These are phyloP conservation scores for Lasioglossum marginatum DNA, from an alignment of 2,888 invertebrate genomes.

Conservation along the genomic window DNA sequence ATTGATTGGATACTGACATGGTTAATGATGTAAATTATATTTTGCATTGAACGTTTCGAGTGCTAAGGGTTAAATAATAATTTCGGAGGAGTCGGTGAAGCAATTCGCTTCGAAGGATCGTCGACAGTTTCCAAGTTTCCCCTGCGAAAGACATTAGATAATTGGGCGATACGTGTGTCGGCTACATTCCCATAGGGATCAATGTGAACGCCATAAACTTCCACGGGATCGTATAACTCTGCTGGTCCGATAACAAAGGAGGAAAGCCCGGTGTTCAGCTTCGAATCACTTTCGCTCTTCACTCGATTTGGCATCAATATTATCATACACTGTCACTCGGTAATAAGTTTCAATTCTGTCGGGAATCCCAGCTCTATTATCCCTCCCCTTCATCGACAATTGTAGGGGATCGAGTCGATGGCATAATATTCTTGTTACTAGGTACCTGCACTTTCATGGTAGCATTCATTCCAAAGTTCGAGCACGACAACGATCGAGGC, in stretches of 20 bases:
- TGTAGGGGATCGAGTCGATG: background rate
- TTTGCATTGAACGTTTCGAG: no score
- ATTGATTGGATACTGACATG: no score
- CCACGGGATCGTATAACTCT: background rate
- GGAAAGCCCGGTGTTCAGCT: background rate
- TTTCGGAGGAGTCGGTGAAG: no score
- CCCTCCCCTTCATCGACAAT: background rate
- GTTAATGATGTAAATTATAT: no score
- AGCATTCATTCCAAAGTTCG: constrained; percentile 68
- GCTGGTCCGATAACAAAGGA: background rate
- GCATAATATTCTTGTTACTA: constrained; percentile 4
- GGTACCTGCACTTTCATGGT: constrained; percentile 24
- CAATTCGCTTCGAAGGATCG: background rate
- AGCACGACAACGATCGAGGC: constrained; percentile 69
- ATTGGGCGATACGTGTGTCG: background rate
- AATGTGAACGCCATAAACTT: background rate
- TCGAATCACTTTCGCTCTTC: constrained; percentile 1
- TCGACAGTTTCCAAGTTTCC: background rate
- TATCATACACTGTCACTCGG: constrained; percentile 1
- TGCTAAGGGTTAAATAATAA: no score
- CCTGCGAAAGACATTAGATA: background rate
- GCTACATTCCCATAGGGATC: background rate
- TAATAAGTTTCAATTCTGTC: constrained; percentile 13
- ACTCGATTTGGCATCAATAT: background rate
- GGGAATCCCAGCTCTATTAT: background rate